Conservation (phyloP, 2,797 vertebrate genomes). For the Pseudocheirus occidentalis region DNA sequence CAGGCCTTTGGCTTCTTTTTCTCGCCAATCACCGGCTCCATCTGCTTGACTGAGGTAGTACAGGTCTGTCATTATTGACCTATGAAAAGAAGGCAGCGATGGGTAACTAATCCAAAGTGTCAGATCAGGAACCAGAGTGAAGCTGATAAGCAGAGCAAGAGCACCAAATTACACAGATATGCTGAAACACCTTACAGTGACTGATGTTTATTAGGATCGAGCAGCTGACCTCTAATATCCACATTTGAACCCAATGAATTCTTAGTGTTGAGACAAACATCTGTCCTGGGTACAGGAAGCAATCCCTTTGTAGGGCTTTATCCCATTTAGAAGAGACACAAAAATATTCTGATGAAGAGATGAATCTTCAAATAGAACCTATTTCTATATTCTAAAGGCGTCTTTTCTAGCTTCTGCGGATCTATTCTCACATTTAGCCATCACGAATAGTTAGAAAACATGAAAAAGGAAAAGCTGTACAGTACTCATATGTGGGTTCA, state of each 20-base stretch:
- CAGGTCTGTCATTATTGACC: slow-evolving; percentile 98
- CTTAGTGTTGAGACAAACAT: slow-evolving; percentile 23
- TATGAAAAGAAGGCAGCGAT: slow-evolving; percentile 78
- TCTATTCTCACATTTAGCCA: slow-evolving; percentile 34
- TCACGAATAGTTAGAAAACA: slow-evolving; percentile 8
- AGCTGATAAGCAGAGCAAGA: slow-evolving; percentile 14
- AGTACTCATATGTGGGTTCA: neutral
- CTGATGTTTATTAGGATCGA: slow-evolving; percentile 11
- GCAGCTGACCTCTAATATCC: slow-evolving; percentile 22
- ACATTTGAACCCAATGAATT: slow-evolving; percentile 31
- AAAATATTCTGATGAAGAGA: slow-evolving; percentile 23
- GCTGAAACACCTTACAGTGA: slow-evolving; percentile 50
- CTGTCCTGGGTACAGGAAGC: neutral
- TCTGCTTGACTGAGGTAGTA: slow-evolving; percentile 99
- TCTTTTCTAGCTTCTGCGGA: slow-evolving; percentile 7
- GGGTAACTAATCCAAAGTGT: slow-evolving; percentile 32
- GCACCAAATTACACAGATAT: slow-evolving; percentile 13
- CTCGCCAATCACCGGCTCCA: slow-evolving; percentile 95
- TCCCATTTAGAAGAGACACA: neutral
- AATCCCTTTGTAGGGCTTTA: neutral
- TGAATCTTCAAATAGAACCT: slow-evolving; percentile 36
- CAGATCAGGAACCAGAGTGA: slow-evolving; percentile 25
- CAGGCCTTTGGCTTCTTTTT: slow-evolving; percentile 96
- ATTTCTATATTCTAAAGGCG: neutral
- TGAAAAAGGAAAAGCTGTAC: slow-evolving; percentile 42